Evolutionary conservation across 2,888 invertebrate genomes (phyloP).

Genomic region (Cerastis leucographa): DNA sequence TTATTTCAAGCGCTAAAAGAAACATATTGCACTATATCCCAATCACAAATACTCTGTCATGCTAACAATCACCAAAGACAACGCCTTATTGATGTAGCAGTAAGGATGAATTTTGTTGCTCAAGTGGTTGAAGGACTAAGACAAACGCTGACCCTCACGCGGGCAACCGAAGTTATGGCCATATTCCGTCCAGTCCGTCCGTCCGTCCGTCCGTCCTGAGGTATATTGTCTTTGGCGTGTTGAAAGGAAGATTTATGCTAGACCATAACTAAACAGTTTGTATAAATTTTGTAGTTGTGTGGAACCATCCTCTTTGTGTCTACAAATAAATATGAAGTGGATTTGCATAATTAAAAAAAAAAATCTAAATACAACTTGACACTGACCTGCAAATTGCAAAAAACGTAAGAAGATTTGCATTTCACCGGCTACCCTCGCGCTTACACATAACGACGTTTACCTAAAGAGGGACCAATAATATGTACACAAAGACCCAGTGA

Average conservation of each 20-base stretch:
- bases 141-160: not conserved
- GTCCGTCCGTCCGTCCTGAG: too few relatives aligned
- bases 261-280: not conserved
- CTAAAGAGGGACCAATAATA: not conserved
- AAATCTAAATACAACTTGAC: too few relatives aligned
- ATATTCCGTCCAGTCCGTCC: not conserved
- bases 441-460: not conserved
- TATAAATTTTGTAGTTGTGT: too few relatives aligned
- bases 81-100: not conserved
- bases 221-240: not conserved
- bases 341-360: not conserved
- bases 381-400: too few relatives aligned
- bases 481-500: constrained; percentile 3
- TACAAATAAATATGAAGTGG: not conserved
- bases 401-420: too few relatives aligned
- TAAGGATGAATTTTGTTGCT: not conserved
- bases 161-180: not conserved
- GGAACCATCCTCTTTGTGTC: not conserved
- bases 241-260: not conserved
- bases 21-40: too few relatives aligned
- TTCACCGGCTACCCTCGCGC: too few relatives aligned
- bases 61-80: too few relatives aligned
- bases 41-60: too few relatives aligned
- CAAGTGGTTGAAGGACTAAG: not conserved
- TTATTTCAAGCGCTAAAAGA: too few relatives aligned